Percentiles rank a stretch among this genome's conserved stretches.
Evolutionary conservation across 2,797 vertebrate genomes (phyloP).

Genomic region (Myotis myotis): DNA sequence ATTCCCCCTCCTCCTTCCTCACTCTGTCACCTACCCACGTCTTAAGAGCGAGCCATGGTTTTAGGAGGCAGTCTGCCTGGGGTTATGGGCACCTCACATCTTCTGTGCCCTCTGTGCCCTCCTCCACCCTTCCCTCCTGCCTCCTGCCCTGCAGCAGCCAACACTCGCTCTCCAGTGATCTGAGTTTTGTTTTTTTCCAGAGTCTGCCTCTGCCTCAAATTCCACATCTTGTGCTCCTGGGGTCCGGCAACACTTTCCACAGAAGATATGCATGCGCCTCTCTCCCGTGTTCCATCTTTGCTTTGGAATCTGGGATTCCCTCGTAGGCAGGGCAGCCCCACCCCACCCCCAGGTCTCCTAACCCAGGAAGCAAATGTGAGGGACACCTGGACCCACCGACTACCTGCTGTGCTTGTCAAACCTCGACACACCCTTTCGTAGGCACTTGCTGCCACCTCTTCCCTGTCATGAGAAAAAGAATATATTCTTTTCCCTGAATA

Average conservation of each 20-base stretch:
- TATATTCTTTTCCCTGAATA: background rate
- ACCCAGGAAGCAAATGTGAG: background rate
- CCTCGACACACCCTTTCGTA: background rate
- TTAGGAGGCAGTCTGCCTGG: background rate
- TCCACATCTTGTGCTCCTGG: background rate
- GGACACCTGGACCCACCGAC: background rate
- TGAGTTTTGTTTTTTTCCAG: background rate
- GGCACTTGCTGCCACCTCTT: background rate
- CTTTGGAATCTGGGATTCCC: background rate
- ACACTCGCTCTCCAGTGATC: background rate
- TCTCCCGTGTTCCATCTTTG: background rate
- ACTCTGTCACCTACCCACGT: background rate
- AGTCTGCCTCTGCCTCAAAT: background rate
- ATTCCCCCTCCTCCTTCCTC: background rate
- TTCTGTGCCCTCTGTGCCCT: background rate
- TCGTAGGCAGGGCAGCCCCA: background rate
- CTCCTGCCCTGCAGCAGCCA: background rate
- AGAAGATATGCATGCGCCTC: background rate
- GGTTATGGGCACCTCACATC: too few species aligned
- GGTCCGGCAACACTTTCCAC: background rate
- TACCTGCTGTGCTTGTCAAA: background rate
- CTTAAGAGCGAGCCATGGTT: background rate
- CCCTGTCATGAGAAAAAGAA: background rate
- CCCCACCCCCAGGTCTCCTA: background rate
- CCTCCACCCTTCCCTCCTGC: background rate